Base-by-base conservation (phyloP, 2,113 vertebrate species). In the Xiphophorus hellerii region DNA sequence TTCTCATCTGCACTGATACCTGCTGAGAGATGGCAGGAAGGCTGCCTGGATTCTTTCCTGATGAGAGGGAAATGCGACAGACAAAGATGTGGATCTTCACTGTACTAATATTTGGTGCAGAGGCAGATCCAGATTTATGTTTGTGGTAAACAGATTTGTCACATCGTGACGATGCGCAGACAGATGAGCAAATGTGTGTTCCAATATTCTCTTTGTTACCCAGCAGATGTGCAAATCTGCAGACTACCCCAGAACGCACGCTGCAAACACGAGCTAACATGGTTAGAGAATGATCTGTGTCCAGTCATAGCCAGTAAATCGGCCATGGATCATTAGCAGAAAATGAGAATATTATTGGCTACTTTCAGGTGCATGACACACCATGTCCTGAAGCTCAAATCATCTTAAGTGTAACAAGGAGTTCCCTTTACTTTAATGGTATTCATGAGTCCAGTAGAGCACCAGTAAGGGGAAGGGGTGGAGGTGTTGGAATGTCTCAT, bases 121-220 rank as follows among this genome's bases (percentile, higher is more conserved):
- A 15, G 31, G 58, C 54, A 71, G 30, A 60, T 44, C 42, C 61
- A 42, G 73, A 75, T 82, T 82, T 66, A 44, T 83, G 62, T 82
- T 81, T 84, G 75, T 15, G 0, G 31, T 79, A 64, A 58, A 73
- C 75, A 82, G 42, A 58, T 85, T 73, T 80, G 66, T 69, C 17
- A 62, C 62, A 1, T 44, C 0, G 1, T 66, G 70, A 66, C 67
- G 68, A 67, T 71, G 81, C 51, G 35, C 5, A 30, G 51, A 39
- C 22, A 39, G 60, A 33, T 27, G 30, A 73, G 28, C 63, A 60
- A 78, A 80, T 78, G 61, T 72, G 3, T 5, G 10, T 65, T 74
- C 15, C 14, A 5, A 48, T 20, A 48, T 20, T 17, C 14, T 48
- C 17, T 7, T 48, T 48, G 44, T 48, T 48, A 20, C 44, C 44